Base-by-base conservation (phyloP, 2,113 vertebrate species). In the Setophaga coronata region DNA sequence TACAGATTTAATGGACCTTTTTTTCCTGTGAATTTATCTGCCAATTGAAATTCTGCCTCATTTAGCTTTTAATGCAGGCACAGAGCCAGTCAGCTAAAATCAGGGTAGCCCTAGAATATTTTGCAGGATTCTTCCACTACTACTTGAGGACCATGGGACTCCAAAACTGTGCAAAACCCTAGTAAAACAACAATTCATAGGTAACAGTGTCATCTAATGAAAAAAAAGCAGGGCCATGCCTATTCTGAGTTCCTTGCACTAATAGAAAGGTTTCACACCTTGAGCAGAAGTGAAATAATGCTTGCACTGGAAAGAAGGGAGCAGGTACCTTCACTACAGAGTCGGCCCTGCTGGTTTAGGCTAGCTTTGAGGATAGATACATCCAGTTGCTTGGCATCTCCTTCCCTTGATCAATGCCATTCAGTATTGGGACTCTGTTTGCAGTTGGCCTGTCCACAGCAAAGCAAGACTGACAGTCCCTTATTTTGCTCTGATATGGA, bases 1-100 rank as follows among this genome's bases (percentile, higher is more conserved):
- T 95, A 82, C n/a, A 74, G 64, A 69, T 92, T 95, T 94, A 95
- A 96, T 93, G 87, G 82, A 71, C 36, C 5, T 58, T 69, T 90
- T 71, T 82, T 73, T 14, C 16, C 84, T 83, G 57, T 58, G 48
- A 67, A 56, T 82, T 82, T 56, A 61, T 69, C 18, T 89, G 77
- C 28, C 82, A 87, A 31, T 38, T 85, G 82, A 71, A 95, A 97
- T 90, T 81, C 45, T 90, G 42, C 38, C 65, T 89, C 47, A 74
- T 89, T 96, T 88, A 62, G 50, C 43, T 89, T 91, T 88, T 67
- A 88, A 79, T 53, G 64, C 62, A 92, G 66, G 40, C 54, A 88
- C 45, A 62, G 48, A 72, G 61, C 10, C 33, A 76, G 45, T 42
- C 47, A 91, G 40, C 15, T 81, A 78, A 88, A 94, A 86, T 40